Evolutionary conservation across 2,888 invertebrate genomes (phyloP), one percentile per base, ranked within the genome.

Genomic region (Ectemnius lituratus): DNA sequence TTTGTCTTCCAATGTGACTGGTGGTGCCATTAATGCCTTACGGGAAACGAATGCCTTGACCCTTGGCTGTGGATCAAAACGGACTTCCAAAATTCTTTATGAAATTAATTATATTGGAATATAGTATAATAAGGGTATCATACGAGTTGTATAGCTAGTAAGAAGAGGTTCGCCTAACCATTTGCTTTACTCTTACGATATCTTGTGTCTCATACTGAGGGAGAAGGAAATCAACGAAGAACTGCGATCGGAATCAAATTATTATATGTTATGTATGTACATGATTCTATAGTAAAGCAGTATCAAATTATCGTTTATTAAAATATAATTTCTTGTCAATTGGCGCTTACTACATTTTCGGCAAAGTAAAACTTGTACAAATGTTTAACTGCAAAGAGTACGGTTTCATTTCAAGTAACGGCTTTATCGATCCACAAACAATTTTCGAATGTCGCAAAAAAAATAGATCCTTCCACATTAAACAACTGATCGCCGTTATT

Each of bases 251-350:
- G 49, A 65, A 66, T 62, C 78, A 66, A 45, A 67, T 70, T 68
- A 60, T 47, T 70, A 64, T 77, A 71, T 83, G 70, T 81, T 72
- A 77, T 37, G 37, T 37, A 76, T 84, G 84, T 80, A 72, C 83
- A 86, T 79, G 84, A 70, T 75, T 73, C 73, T 81, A 62, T 80
- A 83, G 37, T 76, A 84, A 84, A 85, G 81, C 72, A 76, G 80
- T 80, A 83, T 77, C 69, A 73, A 81, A 75, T 70, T 73, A 75
- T 73, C 67, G 69, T 76, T 79, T 70, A 74, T 84, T 83, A 76
- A 81, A 83, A 78, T 82, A 80, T 76, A 78, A 77, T 75, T 72
- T 80, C 61, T 66, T 67, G 68, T 64, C 67, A 65, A 76, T 62
- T 75, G 73, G 65, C 69, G 70, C 67, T 62, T 70, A 62, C 62